A percentile compares a stretch with the other conserved stretches of the same genome.
phyloP scores from a whole-genome alignment of 1,140 invertebrate genomes.

The Hyphantria cunea region DNA sequence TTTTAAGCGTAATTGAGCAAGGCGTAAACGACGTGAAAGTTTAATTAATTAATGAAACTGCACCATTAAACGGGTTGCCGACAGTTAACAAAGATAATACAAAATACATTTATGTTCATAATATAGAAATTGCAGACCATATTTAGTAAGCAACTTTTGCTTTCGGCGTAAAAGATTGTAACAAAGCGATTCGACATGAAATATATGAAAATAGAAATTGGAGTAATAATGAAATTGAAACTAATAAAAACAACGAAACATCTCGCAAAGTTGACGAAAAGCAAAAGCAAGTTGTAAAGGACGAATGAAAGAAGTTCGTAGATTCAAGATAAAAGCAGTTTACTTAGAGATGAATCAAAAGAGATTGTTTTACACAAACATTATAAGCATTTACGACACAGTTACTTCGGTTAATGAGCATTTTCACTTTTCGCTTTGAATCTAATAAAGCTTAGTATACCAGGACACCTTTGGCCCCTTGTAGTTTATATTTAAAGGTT shows the following conservation, averaged over 20 bases:
- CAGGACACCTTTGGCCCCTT: conserved; percentile 4
- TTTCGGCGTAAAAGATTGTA: too few relatives aligned
- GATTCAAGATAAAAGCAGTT: too few relatives aligned
- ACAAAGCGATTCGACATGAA: too few relatives aligned
- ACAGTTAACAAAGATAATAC: conserved; percentile 48
- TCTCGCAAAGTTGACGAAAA: too few relatives aligned
- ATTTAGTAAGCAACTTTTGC: conserved; percentile 11
- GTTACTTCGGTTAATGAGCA: conserved; percentile 5
- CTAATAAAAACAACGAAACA: too few relatives aligned
- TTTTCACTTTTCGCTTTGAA: conserved; percentile 10
- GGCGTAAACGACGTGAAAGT: conserved; percentile 49
- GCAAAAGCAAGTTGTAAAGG: too few relatives aligned
- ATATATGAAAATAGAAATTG: too few relatives aligned
- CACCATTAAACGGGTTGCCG: conserved; percentile 38
- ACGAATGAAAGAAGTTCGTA: too few relatives aligned
- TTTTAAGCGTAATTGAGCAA: conserved; percentile 39
- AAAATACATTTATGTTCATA: conserved; percentile 47
- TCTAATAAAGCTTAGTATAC: background rate
- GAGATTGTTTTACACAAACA: background rate
- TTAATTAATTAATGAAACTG: conserved; percentile 52
- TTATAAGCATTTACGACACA: conserved; percentile 6
- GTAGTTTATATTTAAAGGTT: conserved; percentile 11
- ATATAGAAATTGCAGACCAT: conserved; percentile 28
- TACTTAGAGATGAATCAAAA: background rate
- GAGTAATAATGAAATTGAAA: background rate